phyloP scores from a whole-genome alignment of 2,797 vertebrate genomes.

The Sarcoramphus papa region DNA sequence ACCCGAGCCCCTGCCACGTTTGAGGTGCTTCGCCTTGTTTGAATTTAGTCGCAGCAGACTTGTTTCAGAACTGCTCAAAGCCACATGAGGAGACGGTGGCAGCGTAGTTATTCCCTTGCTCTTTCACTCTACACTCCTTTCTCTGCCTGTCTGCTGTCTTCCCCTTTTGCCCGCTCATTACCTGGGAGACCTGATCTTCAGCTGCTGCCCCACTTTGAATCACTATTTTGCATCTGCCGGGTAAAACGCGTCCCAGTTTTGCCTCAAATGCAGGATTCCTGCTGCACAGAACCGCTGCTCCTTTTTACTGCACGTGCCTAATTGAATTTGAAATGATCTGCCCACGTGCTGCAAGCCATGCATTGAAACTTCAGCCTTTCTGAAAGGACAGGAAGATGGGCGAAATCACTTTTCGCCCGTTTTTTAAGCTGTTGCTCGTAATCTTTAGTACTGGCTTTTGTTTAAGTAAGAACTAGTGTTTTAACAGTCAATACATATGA shows the following conservation, averaged over 20 bases:
- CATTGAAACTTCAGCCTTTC: not conserved
- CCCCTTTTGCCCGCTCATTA: not conserved
- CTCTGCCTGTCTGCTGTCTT: not conserved
- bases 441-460: not conserved
- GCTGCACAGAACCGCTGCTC: not conserved
- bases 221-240: not conserved
- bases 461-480: not conserved
- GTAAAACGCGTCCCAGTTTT: not conserved
- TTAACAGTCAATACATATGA: not conserved
- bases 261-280: rapidly evolving
- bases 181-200: not conserved
- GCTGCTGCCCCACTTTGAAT: not conserved
- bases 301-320: rapidly evolving
- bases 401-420: rapidly evolving
- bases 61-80: not conserved
- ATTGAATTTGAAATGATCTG: not conserved
- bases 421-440: not conserved
- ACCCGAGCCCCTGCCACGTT: not conserved
- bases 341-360: rapidly evolving
- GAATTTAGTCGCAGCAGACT: not conserved
- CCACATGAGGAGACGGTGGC: rapidly evolving
- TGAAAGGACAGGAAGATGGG: not conserved
- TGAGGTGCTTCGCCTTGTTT: not conserved
- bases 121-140: not conserved
- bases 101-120: rapidly evolving